Evolutionary conservation across 2,888 invertebrate genomes (phyloP).

Genomic region (Phlogophora meticulosa): DNA sequence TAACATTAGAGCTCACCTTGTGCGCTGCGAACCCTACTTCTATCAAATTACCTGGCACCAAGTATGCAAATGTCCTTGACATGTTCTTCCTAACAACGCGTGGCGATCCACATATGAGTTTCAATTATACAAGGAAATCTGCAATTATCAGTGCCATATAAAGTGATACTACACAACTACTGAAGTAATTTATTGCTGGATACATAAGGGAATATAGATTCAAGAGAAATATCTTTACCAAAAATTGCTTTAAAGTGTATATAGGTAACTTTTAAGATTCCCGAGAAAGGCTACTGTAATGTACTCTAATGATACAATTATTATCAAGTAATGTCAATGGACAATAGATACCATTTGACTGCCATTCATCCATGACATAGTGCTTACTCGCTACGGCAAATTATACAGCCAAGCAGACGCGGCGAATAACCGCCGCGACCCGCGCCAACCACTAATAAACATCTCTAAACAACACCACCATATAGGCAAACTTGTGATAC

Average conservation of each 20-base stretch:
- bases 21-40: conserved; percentile 90
- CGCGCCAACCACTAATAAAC: conserved; percentile 85
- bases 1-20: conserved; percentile 91
- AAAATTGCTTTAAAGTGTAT: conserved; percentile 89
- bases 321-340: conserved; percentile 91
- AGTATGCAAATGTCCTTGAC: conserved; percentile 70
- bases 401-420: conserved; percentile 85
- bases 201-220: conserved; percentile 91
- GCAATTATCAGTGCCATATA: conserved; percentile 79
- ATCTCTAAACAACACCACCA: conserved; percentile 87
- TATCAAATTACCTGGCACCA: conserved; percentile 78
- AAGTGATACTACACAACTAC: conserved; percentile 89
- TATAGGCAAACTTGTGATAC: conserved; percentile 88
- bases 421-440: conserved; percentile 80
- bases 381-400: conserved; percentile 89
- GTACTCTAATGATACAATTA: conserved; percentile 91
- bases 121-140: conserved; percentile 64
- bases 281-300: conserved; percentile 91
- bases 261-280: conserved; percentile 91
- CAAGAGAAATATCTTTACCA: conserved; percentile 91
- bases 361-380: conserved; percentile 87
- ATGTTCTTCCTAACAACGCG: conserved; percentile 50
- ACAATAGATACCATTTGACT: conserved; percentile 91
- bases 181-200: conserved; percentile 90
- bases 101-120: conserved; percentile 53